A percentile compares a stretch with the other conserved stretches of the same genome.
Conservation (phyloP, 2,797 vertebrate genomes). For the Rhinoraja longicauda region DNA sequence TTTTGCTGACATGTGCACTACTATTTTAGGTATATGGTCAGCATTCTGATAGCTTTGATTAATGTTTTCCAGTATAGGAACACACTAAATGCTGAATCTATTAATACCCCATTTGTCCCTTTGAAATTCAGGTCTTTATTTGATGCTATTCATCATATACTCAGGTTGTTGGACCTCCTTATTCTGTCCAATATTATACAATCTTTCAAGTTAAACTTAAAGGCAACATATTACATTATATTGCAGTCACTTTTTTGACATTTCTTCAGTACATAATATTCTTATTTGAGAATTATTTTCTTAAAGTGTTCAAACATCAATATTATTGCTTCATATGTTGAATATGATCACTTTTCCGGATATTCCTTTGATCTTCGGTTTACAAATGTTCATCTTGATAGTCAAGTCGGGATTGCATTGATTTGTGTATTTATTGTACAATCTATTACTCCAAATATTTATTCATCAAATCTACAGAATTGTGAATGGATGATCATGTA, state of each 20-base stretch:
- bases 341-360: not conserved
- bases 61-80: not conserved
- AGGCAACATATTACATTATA: not conserved
- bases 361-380: not conserved
- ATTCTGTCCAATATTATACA: not conserved
- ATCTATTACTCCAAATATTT: not conserved
- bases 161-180: not conserved
- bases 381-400: not conserved
- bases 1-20: not conserved
- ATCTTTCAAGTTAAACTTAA: not conserved
- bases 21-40: not conserved
- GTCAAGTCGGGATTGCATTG: no score
- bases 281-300: not conserved
- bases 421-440: not conserved
- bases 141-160: not conserved
- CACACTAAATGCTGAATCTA: not conserved
- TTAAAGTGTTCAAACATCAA: not conserved
- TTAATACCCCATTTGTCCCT: not conserved
- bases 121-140: not conserved
- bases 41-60: not conserved
- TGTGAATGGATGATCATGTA: not conserved
- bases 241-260: not conserved
- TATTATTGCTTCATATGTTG: not conserved
- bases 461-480: not conserved
- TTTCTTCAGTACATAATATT: not conserved